These are phyloP conservation scores for Cyclophora punctaria DNA, from an alignment of 2,888 invertebrate genomes.

Conservation along the genomic window DNA sequence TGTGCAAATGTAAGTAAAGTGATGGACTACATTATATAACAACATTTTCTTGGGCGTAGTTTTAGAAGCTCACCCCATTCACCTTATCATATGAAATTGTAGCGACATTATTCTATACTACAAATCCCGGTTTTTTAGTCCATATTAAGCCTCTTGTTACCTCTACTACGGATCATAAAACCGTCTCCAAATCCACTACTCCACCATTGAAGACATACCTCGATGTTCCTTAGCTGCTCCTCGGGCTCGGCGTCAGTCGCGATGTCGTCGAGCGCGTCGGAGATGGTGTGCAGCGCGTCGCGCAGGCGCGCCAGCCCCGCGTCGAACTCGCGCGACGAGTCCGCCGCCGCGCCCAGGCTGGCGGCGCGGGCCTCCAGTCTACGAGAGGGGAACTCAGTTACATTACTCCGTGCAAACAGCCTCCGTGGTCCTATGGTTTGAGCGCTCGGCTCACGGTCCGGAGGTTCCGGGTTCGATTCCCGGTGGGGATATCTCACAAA, in stretches of 20 bases:
- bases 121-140: neutral
- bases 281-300: slow-evolving; percentile 90
- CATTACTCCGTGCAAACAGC: too few species aligned
- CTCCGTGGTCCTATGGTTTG: too few species aligned
- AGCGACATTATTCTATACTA: neutral
- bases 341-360: slow-evolving; percentile 91
- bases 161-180: neutral
- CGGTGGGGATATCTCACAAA: too few species aligned
- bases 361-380: slow-evolving; percentile 92
- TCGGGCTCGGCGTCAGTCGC: slow-evolving; percentile 88
- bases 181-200: neutral
- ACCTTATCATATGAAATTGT: neutral
- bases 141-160: neutral
- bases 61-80: neutral
- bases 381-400: slow-evolving; percentile 15
- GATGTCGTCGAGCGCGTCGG: slow-evolving; percentile 89
- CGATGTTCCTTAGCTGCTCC: slow-evolving; percentile 90
- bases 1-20: too few species aligned
- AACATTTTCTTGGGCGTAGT: neutral
- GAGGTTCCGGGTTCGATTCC: too few species aligned
- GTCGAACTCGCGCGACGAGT: slow-evolving; percentile 94
- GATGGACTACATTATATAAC: neutral
- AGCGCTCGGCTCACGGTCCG: too few species aligned
- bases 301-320: slow-evolving; percentile 87
- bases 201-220: slow-evolving; percentile 49